Percentiles rank a stretch among this genome's conserved stretches.
Conservation (phyloP, 2,888 invertebrate species). For the Mesochorus sp. region DNA sequence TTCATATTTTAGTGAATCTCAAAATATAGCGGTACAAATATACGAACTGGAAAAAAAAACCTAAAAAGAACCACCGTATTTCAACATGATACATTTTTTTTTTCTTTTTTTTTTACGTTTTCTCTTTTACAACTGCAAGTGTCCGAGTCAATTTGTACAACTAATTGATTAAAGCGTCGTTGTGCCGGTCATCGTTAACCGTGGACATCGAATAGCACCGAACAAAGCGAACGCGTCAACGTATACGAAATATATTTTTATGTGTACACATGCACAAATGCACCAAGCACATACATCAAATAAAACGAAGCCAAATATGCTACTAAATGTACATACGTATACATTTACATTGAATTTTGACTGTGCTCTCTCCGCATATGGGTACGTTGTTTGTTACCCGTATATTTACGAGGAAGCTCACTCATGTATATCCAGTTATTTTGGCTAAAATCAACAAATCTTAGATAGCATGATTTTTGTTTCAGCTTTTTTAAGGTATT, state of each 20-base stretch:
- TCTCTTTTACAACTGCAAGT: neutral
- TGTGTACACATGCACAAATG: neutral
- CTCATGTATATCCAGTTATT: neutral
- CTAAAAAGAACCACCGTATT: neutral
- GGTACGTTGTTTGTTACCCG: slow-evolving; percentile 27
- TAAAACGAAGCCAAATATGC: slow-evolving; percentile 1
- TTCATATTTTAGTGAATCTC: neutral
- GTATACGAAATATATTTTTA: neutral
- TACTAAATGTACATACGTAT: neutral
- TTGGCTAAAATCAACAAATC: neutral
- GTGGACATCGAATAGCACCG: slow-evolving; percentile 23
- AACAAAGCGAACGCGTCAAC: slow-evolving; percentile 26
- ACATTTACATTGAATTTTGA: neutral
- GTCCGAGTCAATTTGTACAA: slow-evolving; percentile 46
- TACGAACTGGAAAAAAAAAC: neutral
- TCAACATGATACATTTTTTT: neutral
- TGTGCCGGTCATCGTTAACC: slow-evolving; percentile 45
- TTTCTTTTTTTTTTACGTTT: neutral
- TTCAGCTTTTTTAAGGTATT: neutral
- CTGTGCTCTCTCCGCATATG: neutral
- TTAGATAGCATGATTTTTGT: too few relatives aligned
- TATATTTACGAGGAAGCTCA: slow-evolving; percentile 26
- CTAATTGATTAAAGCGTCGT: slow-evolving; percentile 56
- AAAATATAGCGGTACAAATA: neutral
- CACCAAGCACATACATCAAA: neutral